Evolutionary conservation across 2,888 invertebrate species (phyloP), one percentile per base, ranked within the genome.

Genomic region (Hydropsyche betteni): DNA sequence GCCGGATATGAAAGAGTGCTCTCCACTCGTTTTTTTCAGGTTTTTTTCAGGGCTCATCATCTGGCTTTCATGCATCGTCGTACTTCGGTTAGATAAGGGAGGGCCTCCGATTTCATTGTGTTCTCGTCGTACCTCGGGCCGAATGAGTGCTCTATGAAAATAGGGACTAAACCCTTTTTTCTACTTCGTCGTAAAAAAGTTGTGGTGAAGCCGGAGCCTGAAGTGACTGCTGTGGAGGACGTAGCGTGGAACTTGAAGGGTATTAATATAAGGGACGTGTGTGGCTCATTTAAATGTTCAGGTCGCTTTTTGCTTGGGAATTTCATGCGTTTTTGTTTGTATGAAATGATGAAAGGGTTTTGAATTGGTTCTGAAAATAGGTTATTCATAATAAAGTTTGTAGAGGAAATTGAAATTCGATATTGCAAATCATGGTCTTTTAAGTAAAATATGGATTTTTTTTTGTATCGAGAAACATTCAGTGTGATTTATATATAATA

Each of bases 71-170:
- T 14, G 52, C 55, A 72, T 72, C 72, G 36, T 44, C 55, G 55
- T 72, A 72, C 36, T 72, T 72, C 72, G 55, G 55, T 16, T 7
- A 55, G 72, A 72, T 72, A 72, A 72, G 72, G 70, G 58, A 72
- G 72, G 53, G 33, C 55, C 71, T 61, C 61, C 34, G 34, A 44
- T 36, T 72, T 72, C 55, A 58, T 72, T 55, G 55, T 58, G 14
- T 44, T 58, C 14, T 7, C 14, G 38, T 7, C 2, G 38, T 14
- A 38, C 72, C 58, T 44, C 4, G 44, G 72, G 16, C 36, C n/a
- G 38, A 24, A 1, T 44, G 38, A 38, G 44, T 38, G 36, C 38
- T 34, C n/a, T 7, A 3, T 38, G 61, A 72, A 72, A 72, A 55
- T 34, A 72, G 55, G 55, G 52, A 44, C 33, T 52, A 10, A 53